A percentile compares a stretch with the other conserved stretches of the same genome.
phyloP scores from a whole-genome alignment of 2,797 vertebrate genomes.

The Neosilurus hyrtlii region DNA sequence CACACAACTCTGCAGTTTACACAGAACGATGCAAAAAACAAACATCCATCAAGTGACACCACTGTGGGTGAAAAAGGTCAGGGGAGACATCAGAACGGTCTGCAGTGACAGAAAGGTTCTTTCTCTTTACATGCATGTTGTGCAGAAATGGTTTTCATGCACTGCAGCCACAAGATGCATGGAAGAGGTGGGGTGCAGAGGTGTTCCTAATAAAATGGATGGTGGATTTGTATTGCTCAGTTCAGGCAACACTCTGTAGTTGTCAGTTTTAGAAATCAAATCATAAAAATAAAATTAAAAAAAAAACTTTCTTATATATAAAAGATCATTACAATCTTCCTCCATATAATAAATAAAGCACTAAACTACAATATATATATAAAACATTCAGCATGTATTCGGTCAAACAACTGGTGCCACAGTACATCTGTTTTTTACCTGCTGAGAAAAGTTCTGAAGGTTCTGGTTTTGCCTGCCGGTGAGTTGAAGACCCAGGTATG shows the following conservation, averaged over 20 bases:
- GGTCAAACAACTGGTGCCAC: not conserved
- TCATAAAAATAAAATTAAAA: not conserved
- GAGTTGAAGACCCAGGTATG: constrained; percentile 72
- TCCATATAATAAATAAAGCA: not conserved
- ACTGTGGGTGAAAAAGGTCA: not conserved
- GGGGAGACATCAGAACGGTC: not conserved
- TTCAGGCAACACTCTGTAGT: not conserved
- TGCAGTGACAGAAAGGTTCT: not conserved
- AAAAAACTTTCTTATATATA: not conserved
- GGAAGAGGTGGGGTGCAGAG: not conserved
- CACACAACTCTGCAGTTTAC: not conserved
- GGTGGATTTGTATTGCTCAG: not conserved
- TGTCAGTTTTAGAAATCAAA: not conserved
- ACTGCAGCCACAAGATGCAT: not conserved
- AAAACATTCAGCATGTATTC: not conserved
- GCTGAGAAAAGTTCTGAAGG: constrained; percentile 65
- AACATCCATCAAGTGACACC: not conserved
- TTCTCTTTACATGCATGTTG: not conserved
- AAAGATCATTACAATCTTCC: not conserved
- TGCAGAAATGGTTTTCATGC: not conserved
- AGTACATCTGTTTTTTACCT: constrained; percentile 49
- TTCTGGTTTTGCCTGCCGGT: constrained; percentile 68
- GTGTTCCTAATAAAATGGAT: not conserved
- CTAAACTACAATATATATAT: not conserved
- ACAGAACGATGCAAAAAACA: not conserved